Percentiles rank a stretch among this genome's conserved stretches.
These are phyloP conservation scores for Parazoanthus darwini DNA, from an alignment of 92 coral and sea anemone genomes.

Conservation along the genomic window DNA sequence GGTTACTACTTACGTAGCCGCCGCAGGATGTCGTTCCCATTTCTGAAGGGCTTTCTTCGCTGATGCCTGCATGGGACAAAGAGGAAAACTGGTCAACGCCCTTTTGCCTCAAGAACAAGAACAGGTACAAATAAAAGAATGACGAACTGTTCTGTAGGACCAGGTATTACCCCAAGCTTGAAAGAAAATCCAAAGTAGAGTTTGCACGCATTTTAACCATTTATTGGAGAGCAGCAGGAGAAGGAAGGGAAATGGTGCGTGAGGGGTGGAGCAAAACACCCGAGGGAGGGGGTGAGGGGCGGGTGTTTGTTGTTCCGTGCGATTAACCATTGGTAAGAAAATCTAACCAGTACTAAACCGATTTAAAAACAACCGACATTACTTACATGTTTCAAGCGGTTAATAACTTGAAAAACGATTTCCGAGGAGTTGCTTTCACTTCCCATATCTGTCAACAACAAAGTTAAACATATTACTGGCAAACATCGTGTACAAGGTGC, in stretches of 20 bases:
- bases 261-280: no score
- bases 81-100: neutral
- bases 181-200: no score
- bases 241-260: no score
- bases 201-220: no score
- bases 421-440: constrained; percentile 63
- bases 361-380: no score
- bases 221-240: no score
- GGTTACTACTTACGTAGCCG: constrained; percentile 52
- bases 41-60: constrained; percentile 69
- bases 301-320: no score
- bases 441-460: constrained; percentile 67
- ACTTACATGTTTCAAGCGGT: constrained; percentile 82
- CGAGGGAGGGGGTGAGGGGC: no score
- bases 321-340: neutral
- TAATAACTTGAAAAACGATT: constrained; percentile 74
- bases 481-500: neutral
- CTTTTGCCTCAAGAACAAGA: no score
- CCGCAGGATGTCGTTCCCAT: constrained; percentile 79
- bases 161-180: no score
- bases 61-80: constrained; percentile 46
- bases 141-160: no score
- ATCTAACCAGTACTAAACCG: neutral
- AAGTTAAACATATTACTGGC: neutral
- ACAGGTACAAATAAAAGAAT: no score